Conservation (phyloP, 2,113 vertebrate species). For the Cyanocitta stelleri region DNA sequence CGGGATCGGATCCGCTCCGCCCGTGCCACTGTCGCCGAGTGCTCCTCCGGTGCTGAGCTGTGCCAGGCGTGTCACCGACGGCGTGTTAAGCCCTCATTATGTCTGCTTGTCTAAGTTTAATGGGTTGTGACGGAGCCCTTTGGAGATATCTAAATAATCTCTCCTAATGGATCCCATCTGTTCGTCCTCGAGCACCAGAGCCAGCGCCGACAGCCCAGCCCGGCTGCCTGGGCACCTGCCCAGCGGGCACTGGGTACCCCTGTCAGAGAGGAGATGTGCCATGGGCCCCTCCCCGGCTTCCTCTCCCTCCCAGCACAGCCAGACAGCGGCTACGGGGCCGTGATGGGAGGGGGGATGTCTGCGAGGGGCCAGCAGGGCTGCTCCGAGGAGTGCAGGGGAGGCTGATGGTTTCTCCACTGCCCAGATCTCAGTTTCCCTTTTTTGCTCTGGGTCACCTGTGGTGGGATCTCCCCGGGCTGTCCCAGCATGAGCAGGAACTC, state of each 20-base stretch:
- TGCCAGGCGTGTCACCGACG: background rate
- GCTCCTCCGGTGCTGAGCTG: background rate
- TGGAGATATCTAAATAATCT: constrained; percentile 38
- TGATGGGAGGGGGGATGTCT: background rate
- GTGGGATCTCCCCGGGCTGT: background rate
- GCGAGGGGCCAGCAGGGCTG: background rate
- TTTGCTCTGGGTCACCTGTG: background rate
- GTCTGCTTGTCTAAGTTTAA: constrained; percentile 17
- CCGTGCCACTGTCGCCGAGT: fast-evolving
- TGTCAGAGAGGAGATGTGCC: background rate
- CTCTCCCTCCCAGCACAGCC: background rate
- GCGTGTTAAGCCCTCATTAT: background rate
- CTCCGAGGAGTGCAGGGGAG: background rate
- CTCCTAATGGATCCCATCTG: constrained; percentile 53
- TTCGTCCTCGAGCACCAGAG: background rate
- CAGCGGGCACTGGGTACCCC: background rate
- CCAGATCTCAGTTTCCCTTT: background rate
- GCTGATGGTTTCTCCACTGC: background rate
- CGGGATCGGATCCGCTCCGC: fast-evolving
- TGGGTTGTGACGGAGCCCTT: constrained; percentile 21
- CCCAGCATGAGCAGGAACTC: background rate
- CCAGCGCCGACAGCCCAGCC: fast-evolving
- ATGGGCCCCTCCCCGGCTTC: background rate
- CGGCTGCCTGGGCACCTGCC: background rate
- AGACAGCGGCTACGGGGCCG: background rate